Base-by-base conservation (phyloP, 1,140 invertebrate species). In the Meteorus sp. region DNA sequence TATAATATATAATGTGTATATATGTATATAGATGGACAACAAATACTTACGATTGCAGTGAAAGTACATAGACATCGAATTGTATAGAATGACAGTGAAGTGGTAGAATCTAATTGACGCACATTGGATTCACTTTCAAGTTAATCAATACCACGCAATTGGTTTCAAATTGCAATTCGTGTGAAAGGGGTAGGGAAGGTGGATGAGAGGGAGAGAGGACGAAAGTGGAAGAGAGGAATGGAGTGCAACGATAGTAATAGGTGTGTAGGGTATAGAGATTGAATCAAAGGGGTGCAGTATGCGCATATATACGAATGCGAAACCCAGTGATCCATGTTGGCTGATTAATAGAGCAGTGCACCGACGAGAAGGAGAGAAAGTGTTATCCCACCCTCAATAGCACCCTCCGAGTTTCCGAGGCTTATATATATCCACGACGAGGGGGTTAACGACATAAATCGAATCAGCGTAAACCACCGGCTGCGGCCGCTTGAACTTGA, bases 401-500 rank as follows among this genome's bases (percentile, higher is more conserved):
- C 50, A 35, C 33, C 50, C 50, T 52, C 50, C 19, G 50, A 52
- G 50, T 52, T 52, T 37, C 31, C 50, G 19, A 52, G 50, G 50
- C 27, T 52, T 52, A 52, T 31, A 52, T 22, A 55, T 23, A 54
- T n/a, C n/a, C n/a, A 23, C 35, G 19, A 13, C 9, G 45, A 8
- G 56, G 23, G 48, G 27, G 53, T 55, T 50, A 43, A 59, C 39
- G 48, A 59, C 56, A 48, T 59, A 59, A 59, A 59, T 59, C 56
- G 56, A 59, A 59, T 59, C 56, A 59, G 27, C 56, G 56, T 59
- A 51, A 59, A 59, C 56, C 47, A 52, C 56, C 33, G 56, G 37
- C 35, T 59, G 48, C 41, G 48, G 45, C 50, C 48, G 56, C 35
- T 59, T 59, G 56, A 59, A 59, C 56, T 59, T 59, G 56, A 59